Base-by-base conservation (phyloP, 2,888 invertebrate species). In the Drosophila limbata region DNA sequence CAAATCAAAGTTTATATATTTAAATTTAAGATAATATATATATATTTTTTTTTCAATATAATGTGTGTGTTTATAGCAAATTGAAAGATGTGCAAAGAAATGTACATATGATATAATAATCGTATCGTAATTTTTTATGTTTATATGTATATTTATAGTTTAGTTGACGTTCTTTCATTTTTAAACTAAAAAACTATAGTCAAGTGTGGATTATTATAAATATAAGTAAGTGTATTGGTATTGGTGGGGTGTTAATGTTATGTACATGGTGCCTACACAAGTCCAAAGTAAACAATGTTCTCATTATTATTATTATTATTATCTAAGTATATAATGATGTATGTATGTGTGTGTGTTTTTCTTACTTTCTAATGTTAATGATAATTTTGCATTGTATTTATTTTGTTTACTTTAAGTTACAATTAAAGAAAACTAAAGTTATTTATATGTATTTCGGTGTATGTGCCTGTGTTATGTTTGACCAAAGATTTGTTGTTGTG, bases 241-340 rank as follows among this genome's bases (percentile, higher is more conserved):
- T 88, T 88, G 84, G 84, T 84, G 84, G 84, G 86, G 80, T 73
- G 74, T 83, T 87, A 85, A 88, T 84, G 88, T 77, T 84, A 84
- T 84, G 68, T 84, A 84, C 83, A 84, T 69, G 77, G 84, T 82
- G 87, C 78, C 73, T 86, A 77, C 71, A 74, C 70, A 66, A 67
- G 68, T 74, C 59, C 71, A 77, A 80, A 73, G 64, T 67, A 76
- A 66, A 67, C 56, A 39, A 40, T 42, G 31, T 60, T 17, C 4
- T 25, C 31, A 25, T 37, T 37, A 21, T 44, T 35, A 48, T 64
- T 42, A 17, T 25, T 39, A 33, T 48, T 70, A 76, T 55, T 64
- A 37, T 63, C 40, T 59, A 53, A 47, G 44, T 35, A 8, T 28
- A 3, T 17, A 35, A 33, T 44, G 44, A 62, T 69, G 40, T 55